Evolutionary conservation across 2,797 vertebrate genomes (phyloP).

Genomic region (Numenius phaeopus): DNA sequence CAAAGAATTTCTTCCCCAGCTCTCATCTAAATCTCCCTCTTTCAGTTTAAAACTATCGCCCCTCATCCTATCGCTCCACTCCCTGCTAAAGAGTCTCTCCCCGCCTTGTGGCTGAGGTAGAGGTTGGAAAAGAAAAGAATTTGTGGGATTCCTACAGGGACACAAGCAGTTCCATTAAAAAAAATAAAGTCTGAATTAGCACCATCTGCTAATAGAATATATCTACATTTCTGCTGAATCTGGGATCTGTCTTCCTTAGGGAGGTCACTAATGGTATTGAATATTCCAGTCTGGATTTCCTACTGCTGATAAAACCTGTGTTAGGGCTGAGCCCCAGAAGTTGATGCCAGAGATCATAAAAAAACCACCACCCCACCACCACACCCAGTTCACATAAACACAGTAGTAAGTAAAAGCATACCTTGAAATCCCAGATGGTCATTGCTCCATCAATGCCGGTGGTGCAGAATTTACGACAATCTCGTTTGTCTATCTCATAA

Average conservation of each 20-base stretch:
- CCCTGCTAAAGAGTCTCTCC: neutral
- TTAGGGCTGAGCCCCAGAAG: neutral
- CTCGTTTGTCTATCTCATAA: slow-evolving; percentile 98
- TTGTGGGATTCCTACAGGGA: neutral
- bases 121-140: neutral
- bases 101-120: neutral
- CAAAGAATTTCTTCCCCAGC: neutral
- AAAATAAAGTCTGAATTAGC: neutral
- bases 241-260: neutral
- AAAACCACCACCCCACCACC: neutral
- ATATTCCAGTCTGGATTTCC: neutral
- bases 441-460: slow-evolving; percentile 99
- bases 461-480: slow-evolving; percentile 99
- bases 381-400: neutral
- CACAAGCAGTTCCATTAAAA: neutral
- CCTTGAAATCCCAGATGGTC: slow-evolving; percentile 99
- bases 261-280: neutral
- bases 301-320: neutral
- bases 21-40: neutral
- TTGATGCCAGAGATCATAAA: neutral
- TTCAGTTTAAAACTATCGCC: neutral
- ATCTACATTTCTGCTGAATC: neutral
- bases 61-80: neutral
- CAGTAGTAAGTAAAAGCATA: slow-evolving; percentile 47
- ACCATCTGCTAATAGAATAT: neutral